Conservation (phyloP, 2,113 vertebrate genomes). For the Callocephalon fimbriatum region DNA sequence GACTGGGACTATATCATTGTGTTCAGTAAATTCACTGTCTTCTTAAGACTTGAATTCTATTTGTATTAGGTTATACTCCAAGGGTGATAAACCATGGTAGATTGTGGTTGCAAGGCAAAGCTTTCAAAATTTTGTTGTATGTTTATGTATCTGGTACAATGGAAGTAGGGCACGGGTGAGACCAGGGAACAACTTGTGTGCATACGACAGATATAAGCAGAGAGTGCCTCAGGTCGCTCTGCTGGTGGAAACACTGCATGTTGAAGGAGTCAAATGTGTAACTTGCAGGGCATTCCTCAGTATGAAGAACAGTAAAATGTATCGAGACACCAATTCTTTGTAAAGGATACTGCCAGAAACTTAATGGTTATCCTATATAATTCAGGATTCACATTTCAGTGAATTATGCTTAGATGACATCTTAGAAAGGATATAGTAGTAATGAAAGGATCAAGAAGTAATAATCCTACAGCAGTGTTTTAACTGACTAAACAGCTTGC, state of each 20-base stretch:
- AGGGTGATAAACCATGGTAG: neutral
- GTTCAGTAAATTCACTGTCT: neutral
- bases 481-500: conserved; percentile 18
- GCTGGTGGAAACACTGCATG: neutral
- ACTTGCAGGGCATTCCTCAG: neutral
- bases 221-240: neutral
- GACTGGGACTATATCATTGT: neutral
- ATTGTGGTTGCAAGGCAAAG: conserved; percentile 25
- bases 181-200: neutral
- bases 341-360: neutral
- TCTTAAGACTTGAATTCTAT: neutral
- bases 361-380: neutral
- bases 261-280: neutral
- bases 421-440: neutral
- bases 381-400: neutral
- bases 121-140: neutral
- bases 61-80: neutral
- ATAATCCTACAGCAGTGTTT: neutral
- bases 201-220: neutral
- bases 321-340: neutral
- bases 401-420: neutral
- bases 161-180: neutral
- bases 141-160: neutral
- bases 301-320: neutral
- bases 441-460: conserved; percentile 30